Percentiles rank a stretch among this genome's conserved stretches.
These are phyloP conservation scores for Sympetrum striolatum DNA, from an alignment of 2,888 invertebrate genomes.

Conservation along the genomic window DNA sequence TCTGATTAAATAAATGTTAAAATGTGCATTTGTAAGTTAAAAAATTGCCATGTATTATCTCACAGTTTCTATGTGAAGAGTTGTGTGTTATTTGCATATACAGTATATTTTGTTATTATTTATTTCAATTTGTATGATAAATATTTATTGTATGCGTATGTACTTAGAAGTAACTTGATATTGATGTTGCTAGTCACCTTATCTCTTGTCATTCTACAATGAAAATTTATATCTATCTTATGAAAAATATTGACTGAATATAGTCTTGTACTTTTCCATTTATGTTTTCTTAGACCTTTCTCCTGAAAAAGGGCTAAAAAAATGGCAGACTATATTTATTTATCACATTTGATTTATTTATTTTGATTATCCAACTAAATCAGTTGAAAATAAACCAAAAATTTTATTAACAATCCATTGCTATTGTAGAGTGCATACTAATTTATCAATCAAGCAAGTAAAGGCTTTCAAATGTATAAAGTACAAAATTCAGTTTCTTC, in stretches of 20 bases:
- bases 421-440: too few species aligned
- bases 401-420: too few species aligned
- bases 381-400: too few species aligned
- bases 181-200: conserved; percentile 22
- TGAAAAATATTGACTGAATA: neutral
- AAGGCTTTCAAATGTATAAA: too few species aligned
- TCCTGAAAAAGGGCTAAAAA: too few species aligned
- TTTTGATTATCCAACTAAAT: too few species aligned
- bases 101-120: conserved; percentile 34
- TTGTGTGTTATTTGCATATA: conserved; percentile 1
- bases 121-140: conserved; percentile 20
- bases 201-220: neutral
- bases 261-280: too few species aligned
- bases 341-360: too few species aligned
- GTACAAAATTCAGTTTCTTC: too few species aligned
- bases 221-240: neutral
- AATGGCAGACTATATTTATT: too few species aligned
- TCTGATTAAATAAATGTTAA: neutral
- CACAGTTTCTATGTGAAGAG: neutral
- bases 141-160: conserved; percentile 24
- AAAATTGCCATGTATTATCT: neutral
- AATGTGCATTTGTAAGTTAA: neutral
- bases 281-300: too few species aligned
- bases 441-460: too few species aligned
- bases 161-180: neutral